Base-by-base conservation (phyloP, 2,113 vertebrate species). In the Caloenas nicobarica region DNA sequence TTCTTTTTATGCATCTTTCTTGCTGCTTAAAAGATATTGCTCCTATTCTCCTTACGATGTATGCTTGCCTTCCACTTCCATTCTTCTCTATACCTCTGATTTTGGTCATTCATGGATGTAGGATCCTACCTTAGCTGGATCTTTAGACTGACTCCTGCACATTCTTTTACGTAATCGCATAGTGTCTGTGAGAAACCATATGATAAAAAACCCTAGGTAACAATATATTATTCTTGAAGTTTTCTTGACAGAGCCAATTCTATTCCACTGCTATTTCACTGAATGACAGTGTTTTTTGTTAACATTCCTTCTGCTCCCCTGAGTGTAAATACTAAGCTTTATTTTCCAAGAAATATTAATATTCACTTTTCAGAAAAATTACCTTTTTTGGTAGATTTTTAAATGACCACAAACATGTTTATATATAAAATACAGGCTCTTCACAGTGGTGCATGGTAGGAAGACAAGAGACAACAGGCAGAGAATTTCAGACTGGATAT, bases 261-360 rank as follows among this genome's bases (percentile, higher is more conserved):
- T 61, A 31, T 85, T 93, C 84, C 48, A 65, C 25, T 81, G 50
- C 26, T 61, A 31, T 85, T 93, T 87, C 48, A 65, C 25, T 81
- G 50, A 89, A n/a, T 56, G 12, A 17, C 18, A 23, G 16, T 46
- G 33, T 9, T 23, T 60, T 72, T 68, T 71, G 11, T 83, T 64
- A 57, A 26, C 14, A n/a, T 78, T 73, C 11, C 23, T 86, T 70
- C 29, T 83, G 40, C 11, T 3, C 3, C 4, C 4, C 13, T 42
- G 7, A 78, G 19, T 34, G 9, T 50, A 54, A 44, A 9, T 71
- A 11, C 21, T 82, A 74, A 70, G 17, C 17, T 34, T 71, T 74
- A 54, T 74, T 71, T 89, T 73, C 33, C 7, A 29, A 69, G 5
- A 64, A 85, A 54, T 66, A 16, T 18, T 66, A 17, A 31, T 29